A percentile compares a stretch with the other conserved stretches of the same genome.
phyloP scores from a whole-genome alignment of 2,888 invertebrate genomes.

The Auanema sp. region DNA sequence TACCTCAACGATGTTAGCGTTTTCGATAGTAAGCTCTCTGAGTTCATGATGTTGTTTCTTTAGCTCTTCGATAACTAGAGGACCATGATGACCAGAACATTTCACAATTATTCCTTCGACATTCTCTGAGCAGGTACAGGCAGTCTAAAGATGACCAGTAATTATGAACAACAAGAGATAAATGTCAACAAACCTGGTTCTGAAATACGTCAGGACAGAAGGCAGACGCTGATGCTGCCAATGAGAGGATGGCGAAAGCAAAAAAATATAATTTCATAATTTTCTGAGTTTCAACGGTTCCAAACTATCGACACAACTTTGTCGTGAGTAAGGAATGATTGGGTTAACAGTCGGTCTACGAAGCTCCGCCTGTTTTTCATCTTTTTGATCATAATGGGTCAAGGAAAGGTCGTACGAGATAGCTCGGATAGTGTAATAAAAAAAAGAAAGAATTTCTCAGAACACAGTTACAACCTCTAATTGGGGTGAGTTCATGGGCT shows the following conservation, averaged over 20 bases:
- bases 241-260: conserved; percentile 23
- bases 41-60: conserved; percentile 57
- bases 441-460: too few species aligned
- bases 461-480: too few species aligned
- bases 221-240: conserved; percentile 29
- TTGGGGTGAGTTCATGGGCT: too few species aligned
- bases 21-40: conserved; percentile 58
- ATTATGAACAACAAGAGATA: not conserved
- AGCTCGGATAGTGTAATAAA: too few species aligned
- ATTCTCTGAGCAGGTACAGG: conserved; percentile 59
- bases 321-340: conserved; percentile 1
- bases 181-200: conserved; percentile 46
- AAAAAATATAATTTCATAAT: not conserved
- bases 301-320: not conserved
- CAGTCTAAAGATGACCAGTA: conserved; percentile 33
- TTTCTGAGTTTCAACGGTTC: conserved; percentile 1
- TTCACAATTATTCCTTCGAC: conserved; percentile 63
- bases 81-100: conserved; percentile 59
- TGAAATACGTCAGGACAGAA: conserved; percentile 57
- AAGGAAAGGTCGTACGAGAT: too few species aligned
- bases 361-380: too few species aligned
- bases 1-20: conserved; percentile 64
- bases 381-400: too few species aligned
- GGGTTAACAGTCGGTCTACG: not conserved
- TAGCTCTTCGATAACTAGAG: conserved; percentile 59